These are phyloP conservation scores for Kryphioiulus occultus DNA, from an alignment of 2,888 invertebrate genomes.

Conservation along the genomic window DNA sequence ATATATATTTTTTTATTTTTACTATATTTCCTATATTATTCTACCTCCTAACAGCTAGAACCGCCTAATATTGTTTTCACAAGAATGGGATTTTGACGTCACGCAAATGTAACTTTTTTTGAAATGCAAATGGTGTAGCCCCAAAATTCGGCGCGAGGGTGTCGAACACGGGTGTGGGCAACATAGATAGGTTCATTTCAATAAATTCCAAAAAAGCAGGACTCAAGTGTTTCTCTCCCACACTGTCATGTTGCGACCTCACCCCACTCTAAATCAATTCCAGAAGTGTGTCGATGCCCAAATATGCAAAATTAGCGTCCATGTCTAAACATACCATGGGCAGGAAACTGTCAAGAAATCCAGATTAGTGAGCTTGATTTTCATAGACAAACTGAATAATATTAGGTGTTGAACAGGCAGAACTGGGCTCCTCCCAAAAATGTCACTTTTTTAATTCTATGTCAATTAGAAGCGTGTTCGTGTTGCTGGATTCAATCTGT, in stretches of 20 bases:
- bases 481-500: not conserved
- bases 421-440: not conserved
- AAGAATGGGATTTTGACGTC: too few relatives aligned
- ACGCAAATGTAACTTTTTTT: too few relatives aligned
- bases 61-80: too few relatives aligned
- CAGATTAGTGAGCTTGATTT: not conserved
- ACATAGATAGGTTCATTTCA: not conserved
- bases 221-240: not conserved
- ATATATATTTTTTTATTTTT: too few relatives aligned
- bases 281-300: conserved; percentile 10
- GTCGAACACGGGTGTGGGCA: not conserved
- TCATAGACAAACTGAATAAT: not conserved
- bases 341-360: not conserved
- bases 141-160: not conserved
- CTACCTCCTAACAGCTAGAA: too few relatives aligned
- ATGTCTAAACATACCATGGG: not conserved
- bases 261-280: not conserved
- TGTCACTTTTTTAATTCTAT: not conserved
- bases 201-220: conserved; percentile 12
- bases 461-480: not conserved
- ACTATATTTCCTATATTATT: too few relatives aligned
- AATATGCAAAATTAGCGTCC: not conserved
- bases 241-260: conserved; percentile 11
- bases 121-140: not conserved
- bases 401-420: not conserved